A percentile compares a stretch with the other conserved stretches of the same genome.
These are phyloP conservation scores for Oryzias woworae DNA, from an alignment of 2,113 vertebrate genomes.

Conservation along the genomic window DNA sequence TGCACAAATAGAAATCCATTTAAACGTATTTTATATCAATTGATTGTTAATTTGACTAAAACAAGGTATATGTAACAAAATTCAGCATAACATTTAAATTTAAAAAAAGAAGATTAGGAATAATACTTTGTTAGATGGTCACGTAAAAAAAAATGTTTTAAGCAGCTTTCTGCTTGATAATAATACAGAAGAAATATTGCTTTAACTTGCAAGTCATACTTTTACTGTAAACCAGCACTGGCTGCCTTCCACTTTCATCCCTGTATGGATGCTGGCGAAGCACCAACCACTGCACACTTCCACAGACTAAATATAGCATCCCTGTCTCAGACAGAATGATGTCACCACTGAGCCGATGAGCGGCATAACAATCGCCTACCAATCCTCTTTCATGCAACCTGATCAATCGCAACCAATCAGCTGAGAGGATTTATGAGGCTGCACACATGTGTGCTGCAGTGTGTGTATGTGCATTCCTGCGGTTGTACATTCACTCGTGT, in stretches of 20 bases:
- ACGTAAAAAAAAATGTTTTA: too few relatives aligned
- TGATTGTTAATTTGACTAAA: too few relatives aligned
- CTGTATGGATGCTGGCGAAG: conserved; percentile 41
- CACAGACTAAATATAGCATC: conserved; percentile 70
- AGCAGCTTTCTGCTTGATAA: too few relatives aligned
- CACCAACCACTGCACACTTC: conserved; percentile 37
- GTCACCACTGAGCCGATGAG: conserved; percentile 67
- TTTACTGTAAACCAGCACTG: conserved; percentile 10
- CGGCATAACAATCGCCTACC: conserved; percentile 49
- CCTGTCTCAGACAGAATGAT: conserved; percentile 66
- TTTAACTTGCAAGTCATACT: conserved; percentile 44
- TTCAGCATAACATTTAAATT: too few relatives aligned
- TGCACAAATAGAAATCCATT: too few relatives aligned
- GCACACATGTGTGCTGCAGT: conserved; percentile 20
- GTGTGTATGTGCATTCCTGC: conserved; percentile 20
- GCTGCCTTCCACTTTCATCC: conserved; percentile 13
- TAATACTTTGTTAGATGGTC: too few relatives aligned
- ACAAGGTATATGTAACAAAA: too few relatives aligned
- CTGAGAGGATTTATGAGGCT: conserved; percentile 23
- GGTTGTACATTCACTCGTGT: conserved; percentile 26
- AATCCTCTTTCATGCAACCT: conserved; percentile 33
- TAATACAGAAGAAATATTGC: not conserved
- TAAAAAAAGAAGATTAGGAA: too few relatives aligned
- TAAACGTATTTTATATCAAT: too few relatives aligned
- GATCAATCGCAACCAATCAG: conserved; percentile 50